Conservation (phyloP, 2,888 invertebrate species). For the Sarcophaga rosellei region DNA sequence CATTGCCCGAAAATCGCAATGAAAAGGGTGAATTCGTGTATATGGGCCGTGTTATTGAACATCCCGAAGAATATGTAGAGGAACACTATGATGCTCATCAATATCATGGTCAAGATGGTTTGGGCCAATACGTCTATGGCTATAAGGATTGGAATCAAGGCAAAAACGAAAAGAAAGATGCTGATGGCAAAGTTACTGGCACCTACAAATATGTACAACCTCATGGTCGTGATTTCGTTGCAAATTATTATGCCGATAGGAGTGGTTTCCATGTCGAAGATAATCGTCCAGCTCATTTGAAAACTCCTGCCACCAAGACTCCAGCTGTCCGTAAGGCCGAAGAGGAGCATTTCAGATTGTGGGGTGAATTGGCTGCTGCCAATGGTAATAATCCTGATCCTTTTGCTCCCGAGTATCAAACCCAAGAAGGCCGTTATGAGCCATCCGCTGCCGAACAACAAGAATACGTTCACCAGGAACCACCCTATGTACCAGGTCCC, state of each 20-base stretch:
- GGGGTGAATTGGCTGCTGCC: slow-evolving; percentile 86
- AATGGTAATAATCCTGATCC: slow-evolving; percentile 81
- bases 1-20: slow-evolving; percentile 80
- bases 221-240: slow-evolving; percentile 79
- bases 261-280: slow-evolving; percentile 91
- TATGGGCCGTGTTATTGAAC: slow-evolving; percentile 84
- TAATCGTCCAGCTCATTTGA: slow-evolving; percentile 85
- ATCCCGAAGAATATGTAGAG: slow-evolving; percentile 86
- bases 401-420: slow-evolving; percentile 78
- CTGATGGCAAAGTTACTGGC: slow-evolving; percentile 86
- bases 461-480: slow-evolving; percentile 78
- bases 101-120: slow-evolving; percentile 87
- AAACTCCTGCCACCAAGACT: slow-evolving; percentile 86
- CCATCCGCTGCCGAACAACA: slow-evolving; percentile 76
- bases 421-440: slow-evolving; percentile 75
- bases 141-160: slow-evolving; percentile 88
- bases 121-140: slow-evolving; percentile 88
- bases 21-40: slow-evolving; percentile 79
- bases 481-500: slow-evolving; percentile 79
- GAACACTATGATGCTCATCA: slow-evolving; percentile 88
- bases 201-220: slow-evolving; percentile 87
- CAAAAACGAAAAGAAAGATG: slow-evolving; percentile 87
- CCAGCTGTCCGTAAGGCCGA: slow-evolving; percentile 87
- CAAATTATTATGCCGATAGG: slow-evolving; percentile 87
- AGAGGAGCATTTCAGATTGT: slow-evolving; percentile 86